These are phyloP conservation scores for Cabera pusaria DNA, from an alignment of 2,888 invertebrate genomes.

Conservation along the genomic window DNA sequence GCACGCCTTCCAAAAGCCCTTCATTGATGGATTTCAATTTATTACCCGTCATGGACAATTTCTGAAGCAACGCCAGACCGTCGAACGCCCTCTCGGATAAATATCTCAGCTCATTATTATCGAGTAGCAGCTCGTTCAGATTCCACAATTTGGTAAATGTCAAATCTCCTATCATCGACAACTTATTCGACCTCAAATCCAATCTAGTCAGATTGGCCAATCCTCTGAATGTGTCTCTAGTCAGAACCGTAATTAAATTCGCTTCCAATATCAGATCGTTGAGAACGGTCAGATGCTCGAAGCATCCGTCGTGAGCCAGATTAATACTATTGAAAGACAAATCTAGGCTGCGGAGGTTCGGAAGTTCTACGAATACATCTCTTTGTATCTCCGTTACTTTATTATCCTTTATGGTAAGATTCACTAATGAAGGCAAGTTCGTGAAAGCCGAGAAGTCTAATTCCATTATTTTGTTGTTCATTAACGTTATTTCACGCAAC, in stretches of 20 bases:
- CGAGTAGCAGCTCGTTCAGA: constrained; percentile 87
- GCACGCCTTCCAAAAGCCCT: constrained; percentile 88
- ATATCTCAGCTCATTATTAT: constrained; percentile 88
- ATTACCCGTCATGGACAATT: constrained; percentile 90
- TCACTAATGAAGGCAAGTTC: constrained; percentile 87
- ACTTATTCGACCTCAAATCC: constrained; percentile 89
- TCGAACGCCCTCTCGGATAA: constrained; percentile 91
- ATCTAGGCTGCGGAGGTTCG: constrained; percentile 88
- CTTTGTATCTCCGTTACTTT: constrained; percentile 89
- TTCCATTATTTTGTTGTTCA: constrained; percentile 87
- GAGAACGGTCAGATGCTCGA: constrained; percentile 87
- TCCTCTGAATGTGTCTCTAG: constrained; percentile 90
- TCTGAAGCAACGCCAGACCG: constrained; percentile 88
- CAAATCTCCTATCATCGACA: constrained; percentile 90
- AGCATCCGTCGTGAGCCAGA: constrained; percentile 93
- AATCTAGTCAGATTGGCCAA: constrained; percentile 88
- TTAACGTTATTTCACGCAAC: constrained; percentile 87
- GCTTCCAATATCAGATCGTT: constrained; percentile 91
- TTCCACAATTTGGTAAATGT: constrained; percentile 92
- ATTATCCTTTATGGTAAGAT: constrained; percentile 90
- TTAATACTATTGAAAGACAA: constrained; percentile 94
- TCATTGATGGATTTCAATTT: constrained; percentile 88
- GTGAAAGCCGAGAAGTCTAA: constrained; percentile 89
- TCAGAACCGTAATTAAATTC: constrained; percentile 89
- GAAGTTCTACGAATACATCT: constrained; percentile 89